Evolutionary conservation across 2,888 invertebrate genomes (phyloP).

Genomic region (Steinernema carpocapsae): DNA sequence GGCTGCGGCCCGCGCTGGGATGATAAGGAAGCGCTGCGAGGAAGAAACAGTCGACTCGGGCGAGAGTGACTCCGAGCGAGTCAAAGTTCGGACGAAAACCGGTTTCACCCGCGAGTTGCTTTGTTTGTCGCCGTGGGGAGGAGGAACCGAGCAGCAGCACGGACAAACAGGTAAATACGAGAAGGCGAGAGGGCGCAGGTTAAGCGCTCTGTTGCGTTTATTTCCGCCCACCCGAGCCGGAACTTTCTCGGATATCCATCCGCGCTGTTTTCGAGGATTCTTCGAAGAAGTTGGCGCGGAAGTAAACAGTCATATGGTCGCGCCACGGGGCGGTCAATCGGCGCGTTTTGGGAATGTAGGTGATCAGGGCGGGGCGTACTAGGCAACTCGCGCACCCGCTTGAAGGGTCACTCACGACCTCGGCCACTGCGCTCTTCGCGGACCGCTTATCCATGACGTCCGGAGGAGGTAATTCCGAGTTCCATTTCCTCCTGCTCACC

Average conservation of each 20-base stretch:
- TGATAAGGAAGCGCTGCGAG: slow-evolving; percentile 34
- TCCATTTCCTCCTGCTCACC: not conserved
- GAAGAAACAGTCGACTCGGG: slow-evolving; percentile 5
- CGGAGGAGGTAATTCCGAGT: slow-evolving; percentile 5
- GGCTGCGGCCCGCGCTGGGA: slow-evolving; percentile 8
- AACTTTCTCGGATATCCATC: not conserved
- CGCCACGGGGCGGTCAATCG: slow-evolving; percentile 28
- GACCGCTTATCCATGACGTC: slow-evolving; percentile 3
- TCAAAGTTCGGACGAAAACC: slow-evolving; percentile 33
- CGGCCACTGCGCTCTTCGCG: slow-evolving; percentile 1
- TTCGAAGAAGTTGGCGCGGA: slow-evolving; percentile 10
- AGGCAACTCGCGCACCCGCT: slow-evolving; percentile 33
- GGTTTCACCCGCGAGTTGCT: slow-evolving; percentile 27
- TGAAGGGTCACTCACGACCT: slow-evolving; percentile 35
- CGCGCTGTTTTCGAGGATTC: not conserved
- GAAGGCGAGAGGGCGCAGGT: slow-evolving; percentile 18
- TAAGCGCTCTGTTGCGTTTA: slow-evolving; percentile 19
- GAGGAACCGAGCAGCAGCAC: not conserved
- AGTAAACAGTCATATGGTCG: slow-evolving; percentile 29
- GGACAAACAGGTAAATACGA: slow-evolving; percentile 31
- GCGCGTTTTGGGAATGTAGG: slow-evolving; percentile 35
- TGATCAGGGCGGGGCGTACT: slow-evolving; percentile 27
- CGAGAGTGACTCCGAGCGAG: slow-evolving; percentile 31
- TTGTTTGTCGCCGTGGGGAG: slow-evolving; percentile 8
- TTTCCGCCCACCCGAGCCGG: slow-evolving; percentile 11